A percentile compares a stretch with the other conserved stretches of the same genome.
Conservation (phyloP, 2,113 vertebrate genomes). For the Todiramphus chloris region DNA sequence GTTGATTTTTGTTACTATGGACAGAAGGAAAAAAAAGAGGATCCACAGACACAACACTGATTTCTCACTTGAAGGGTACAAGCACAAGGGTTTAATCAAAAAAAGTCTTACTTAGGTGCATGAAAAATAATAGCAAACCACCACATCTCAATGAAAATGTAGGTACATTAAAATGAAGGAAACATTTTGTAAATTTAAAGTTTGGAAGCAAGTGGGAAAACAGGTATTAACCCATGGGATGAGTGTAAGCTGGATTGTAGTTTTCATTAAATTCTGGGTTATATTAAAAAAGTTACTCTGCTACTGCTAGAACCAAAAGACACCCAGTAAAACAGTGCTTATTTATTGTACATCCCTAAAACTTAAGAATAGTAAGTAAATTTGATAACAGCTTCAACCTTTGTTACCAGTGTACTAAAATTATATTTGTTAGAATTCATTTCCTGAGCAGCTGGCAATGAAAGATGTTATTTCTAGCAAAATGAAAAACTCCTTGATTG, state of each 20-base stretch:
- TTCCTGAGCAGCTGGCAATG: background rate
- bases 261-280: background rate
- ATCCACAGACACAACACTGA: background rate
- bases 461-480: background rate
- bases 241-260: background rate
- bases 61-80: background rate
- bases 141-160: rapidly evolving
- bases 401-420: background rate
- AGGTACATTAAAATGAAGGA: background rate
- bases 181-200: background rate
- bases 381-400: background rate
- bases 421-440: background rate
- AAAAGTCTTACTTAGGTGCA: background rate
- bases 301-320: background rate
- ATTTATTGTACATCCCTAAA: constrained; percentile 4
- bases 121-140: background rate
- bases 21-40: background rate
- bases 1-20: background rate
- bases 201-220: background rate
- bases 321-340: background rate
- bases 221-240: background rate
- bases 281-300: background rate
- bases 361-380: background rate
- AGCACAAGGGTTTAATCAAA: background rate
- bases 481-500: background rate